Evolutionary conservation across 2,113 vertebrate species (phyloP).

Genomic region (Apistogramma diplotaenia): DNA sequence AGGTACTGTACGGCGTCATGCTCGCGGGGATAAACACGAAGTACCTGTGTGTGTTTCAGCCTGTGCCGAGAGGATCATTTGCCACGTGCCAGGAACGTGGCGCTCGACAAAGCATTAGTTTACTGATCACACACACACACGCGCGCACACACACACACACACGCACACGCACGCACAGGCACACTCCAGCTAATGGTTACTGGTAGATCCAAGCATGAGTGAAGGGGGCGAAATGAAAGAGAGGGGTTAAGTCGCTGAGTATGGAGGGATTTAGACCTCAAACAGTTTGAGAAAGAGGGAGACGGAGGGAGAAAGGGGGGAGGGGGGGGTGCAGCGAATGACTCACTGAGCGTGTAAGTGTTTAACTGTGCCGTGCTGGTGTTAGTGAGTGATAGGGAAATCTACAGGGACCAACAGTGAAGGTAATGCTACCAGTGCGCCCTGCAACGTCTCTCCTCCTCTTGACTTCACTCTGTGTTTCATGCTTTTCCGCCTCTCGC

Average conservation of each 20-base stretch:
- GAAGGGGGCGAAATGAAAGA: constrained; percentile 75
- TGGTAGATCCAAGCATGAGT: constrained; percentile 63
- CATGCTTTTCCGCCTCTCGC: constrained; percentile 1
- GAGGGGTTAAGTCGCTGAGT: constrained; percentile 79
- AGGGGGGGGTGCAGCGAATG: constrained; percentile 23
- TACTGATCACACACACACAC: constrained; percentile 69
- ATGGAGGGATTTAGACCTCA: constrained; percentile 78
- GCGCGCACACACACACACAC: constrained; percentile 13
- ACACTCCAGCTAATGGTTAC: constrained; percentile 62
- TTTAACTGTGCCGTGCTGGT: constrained; percentile 62
- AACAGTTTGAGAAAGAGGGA: constrained; percentile 54
- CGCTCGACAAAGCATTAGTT: constrained; percentile 60
- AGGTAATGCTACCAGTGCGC: constrained; percentile 23
- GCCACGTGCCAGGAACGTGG: constrained; percentile 75
- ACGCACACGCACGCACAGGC: not conserved
- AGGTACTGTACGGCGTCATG: not conserved
- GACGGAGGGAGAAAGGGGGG: not conserved
- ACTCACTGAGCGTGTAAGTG: constrained; percentile 59
- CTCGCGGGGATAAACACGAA: not conserved
- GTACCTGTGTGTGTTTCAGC: constrained; percentile 11
- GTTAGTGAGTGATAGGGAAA: constrained; percentile 57
- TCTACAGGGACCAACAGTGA: constrained; percentile 39
- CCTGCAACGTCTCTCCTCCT: constrained; percentile 14
- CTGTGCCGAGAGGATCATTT: constrained; percentile 55
- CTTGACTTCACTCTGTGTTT: constrained; percentile 12